These are phyloP conservation scores for Emesis russula DNA, from an alignment of 2,888 invertebrate genomes.

Conservation along the genomic window DNA sequence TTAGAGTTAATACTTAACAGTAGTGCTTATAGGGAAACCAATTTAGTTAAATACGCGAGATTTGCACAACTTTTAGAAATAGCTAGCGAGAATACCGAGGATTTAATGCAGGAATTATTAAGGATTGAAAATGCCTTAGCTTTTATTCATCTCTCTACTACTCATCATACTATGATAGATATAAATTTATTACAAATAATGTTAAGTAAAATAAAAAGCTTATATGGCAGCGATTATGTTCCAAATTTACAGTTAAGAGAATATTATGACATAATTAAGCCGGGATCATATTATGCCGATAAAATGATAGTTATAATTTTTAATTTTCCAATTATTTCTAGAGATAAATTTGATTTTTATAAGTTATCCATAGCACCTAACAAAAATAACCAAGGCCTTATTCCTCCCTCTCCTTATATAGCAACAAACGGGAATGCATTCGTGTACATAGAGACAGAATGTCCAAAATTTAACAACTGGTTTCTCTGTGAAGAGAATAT, in stretches of 20 bases:
- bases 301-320: constrained; percentile 57
- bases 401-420: constrained; percentile 77
- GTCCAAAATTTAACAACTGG: constrained; percentile 76
- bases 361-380: constrained; percentile 69
- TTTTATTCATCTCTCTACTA: neutral
- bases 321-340: constrained; percentile 62
- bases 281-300: constrained; percentile 55
- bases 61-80: constrained; percentile 4
- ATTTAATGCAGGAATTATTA: neutral
- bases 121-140: neutral
- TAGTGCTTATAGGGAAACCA: neutral
- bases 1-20: neutral
- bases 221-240: constrained; percentile 43
- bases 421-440: constrained; percentile 67
- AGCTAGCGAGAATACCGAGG: constrained; percentile 14
- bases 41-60: constrained; percentile 5
- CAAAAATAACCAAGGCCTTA: constrained; percentile 59
- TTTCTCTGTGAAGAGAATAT: constrained; percentile 58
- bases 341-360: constrained; percentile 57
- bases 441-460: constrained; percentile 85
- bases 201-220: constrained; percentile 56
- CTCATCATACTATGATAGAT: constrained; percentile 52
- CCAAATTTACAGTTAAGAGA: constrained; percentile 62
- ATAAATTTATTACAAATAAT: constrained; percentile 62
- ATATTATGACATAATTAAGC: constrained; percentile 67